Evolutionary conservation across 1,140 invertebrate species (phyloP).

Genomic region (Drosophila arizonae): DNA sequence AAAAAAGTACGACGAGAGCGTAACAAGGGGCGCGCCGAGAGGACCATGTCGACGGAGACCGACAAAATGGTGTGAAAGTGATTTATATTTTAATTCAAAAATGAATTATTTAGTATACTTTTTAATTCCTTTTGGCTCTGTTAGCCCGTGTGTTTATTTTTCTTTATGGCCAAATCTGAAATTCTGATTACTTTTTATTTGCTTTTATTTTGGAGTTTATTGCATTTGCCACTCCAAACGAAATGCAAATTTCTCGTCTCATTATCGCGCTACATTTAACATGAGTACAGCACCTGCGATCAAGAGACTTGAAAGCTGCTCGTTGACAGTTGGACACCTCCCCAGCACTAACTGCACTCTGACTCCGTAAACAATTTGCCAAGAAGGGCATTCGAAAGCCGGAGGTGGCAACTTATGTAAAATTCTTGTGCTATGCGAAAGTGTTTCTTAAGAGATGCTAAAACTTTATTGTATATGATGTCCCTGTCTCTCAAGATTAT

Average conservation of each 20-base stretch:
- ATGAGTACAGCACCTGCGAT: background rate
- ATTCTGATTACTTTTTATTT: constrained; percentile 81
- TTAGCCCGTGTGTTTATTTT: constrained; percentile 46
- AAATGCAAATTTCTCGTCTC: constrained; percentile 71
- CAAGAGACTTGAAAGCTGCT: constrained; percentile 66
- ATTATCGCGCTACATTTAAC: constrained; percentile 76
- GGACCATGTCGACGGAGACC: constrained; percentile 33
- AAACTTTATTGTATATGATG: too few species aligned
- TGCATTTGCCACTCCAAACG: constrained; percentile 65
- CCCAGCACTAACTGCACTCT: too few species aligned
- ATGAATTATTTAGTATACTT: constrained; percentile 82
- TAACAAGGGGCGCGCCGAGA: constrained; percentile 22
- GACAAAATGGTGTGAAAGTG: constrained; percentile 82
- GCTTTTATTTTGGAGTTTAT: constrained; percentile 72
- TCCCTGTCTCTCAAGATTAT: too few species aligned
- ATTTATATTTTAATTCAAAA: constrained; percentile 83
- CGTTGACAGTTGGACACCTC: constrained; percentile 58
- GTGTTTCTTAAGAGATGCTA: background rate
- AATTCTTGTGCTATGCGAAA: constrained; percentile 48
- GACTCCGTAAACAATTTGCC: constrained; percentile 45
- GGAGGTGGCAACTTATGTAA: constrained; percentile 41
- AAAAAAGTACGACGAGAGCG: constrained; percentile 48
- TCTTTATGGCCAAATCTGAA: constrained; percentile 62
- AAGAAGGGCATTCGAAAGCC: constrained; percentile 24
- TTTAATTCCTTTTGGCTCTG: constrained; percentile 69